phyloP scores from a whole-genome alignment of 1,140 invertebrate species.

The Macrostomum lignano region DNA sequence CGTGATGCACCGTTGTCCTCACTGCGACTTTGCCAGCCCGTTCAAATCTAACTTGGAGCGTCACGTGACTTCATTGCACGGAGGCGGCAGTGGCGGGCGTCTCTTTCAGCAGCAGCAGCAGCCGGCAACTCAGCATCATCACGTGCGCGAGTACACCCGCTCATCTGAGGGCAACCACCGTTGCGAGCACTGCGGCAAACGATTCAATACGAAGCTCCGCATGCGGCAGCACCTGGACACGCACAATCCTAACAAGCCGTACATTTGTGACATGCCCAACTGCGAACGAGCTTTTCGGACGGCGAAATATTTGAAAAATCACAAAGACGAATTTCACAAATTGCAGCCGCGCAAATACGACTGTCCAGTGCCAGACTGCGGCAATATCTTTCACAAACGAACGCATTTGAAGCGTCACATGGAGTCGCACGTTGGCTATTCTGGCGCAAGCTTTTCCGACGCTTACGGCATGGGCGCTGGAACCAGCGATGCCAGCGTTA shows the following conservation, averaged over 20 bases:
- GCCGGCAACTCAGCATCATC: too few species aligned
- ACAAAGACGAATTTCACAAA: conserved; percentile 6
- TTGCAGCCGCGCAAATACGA: conserved; percentile 4
- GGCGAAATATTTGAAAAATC: conserved; percentile 6
- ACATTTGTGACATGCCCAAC: background rate
- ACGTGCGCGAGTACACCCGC: too few species aligned
- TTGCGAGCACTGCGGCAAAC: conserved; percentile 2
- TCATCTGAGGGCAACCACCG: background rate
- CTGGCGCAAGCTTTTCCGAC: too few species aligned
- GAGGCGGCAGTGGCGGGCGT: too few species aligned
- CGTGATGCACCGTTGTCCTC: too few species aligned
- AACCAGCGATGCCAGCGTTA: too few species aligned
- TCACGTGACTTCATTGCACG: too few species aligned
- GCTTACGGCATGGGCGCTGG: too few species aligned
- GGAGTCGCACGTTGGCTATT: background rate
- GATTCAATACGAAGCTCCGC: conserved; percentile 3
- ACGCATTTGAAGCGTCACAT: conserved; percentile 5
- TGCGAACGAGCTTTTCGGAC: conserved; percentile 6
- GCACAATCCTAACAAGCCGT: conserved; percentile 5
- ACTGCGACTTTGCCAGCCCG: too few species aligned
- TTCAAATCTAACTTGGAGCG: too few species aligned
- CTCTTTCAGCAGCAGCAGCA: too few species aligned
- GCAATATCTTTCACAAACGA: conserved; percentile 1
- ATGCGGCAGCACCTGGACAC: conserved; percentile 3
- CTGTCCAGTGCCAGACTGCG: conserved; percentile 3